A percentile compares a stretch with the other conserved stretches of the same genome.
Evolutionary conservation across 2,888 invertebrate genomes (phyloP).

Genomic region (Pollenia angustigena): DNA sequence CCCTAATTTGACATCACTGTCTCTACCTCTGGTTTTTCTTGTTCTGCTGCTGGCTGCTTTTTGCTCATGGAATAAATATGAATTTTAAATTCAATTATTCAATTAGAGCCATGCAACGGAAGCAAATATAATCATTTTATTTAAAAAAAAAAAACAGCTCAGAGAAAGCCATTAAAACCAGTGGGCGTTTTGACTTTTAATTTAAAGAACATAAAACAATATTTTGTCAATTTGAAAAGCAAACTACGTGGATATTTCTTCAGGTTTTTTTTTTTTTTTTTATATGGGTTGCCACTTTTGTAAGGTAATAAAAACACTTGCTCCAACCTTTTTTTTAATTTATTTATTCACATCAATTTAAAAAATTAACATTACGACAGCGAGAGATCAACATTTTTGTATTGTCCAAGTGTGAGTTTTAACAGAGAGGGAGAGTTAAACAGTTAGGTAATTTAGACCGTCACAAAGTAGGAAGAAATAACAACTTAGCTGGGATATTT

Average conservation of each 20-base stretch:
- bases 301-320: constrained; percentile 9
- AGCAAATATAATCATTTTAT: constrained; percentile 48
- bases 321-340: not conserved
- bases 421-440: not conserved
- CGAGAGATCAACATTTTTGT: too few relatives aligned
- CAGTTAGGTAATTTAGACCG: not conserved
- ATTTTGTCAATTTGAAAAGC: not conserved
- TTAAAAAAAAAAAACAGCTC: constrained; percentile 8
- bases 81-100: constrained; percentile 67
- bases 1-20: too few relatives aligned
- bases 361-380: not conserved
- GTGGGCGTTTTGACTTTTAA: constrained; percentile 9
- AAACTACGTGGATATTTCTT: not conserved
- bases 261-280: not conserved
- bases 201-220: constrained; percentile 3
- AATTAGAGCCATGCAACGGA: constrained; percentile 56
- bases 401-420: too few relatives aligned
- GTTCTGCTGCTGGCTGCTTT: not conserved
- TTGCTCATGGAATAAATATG: constrained; percentile 34
- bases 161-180: constrained; percentile 18
- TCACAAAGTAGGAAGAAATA: too few relatives aligned
- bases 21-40: not conserved
- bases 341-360: constrained; percentile 1
- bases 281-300: not conserved
- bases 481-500: too few relatives aligned